Conservation (phyloP, 1,140 invertebrate genomes). For the Cardiocondyla obscurior region DNA sequence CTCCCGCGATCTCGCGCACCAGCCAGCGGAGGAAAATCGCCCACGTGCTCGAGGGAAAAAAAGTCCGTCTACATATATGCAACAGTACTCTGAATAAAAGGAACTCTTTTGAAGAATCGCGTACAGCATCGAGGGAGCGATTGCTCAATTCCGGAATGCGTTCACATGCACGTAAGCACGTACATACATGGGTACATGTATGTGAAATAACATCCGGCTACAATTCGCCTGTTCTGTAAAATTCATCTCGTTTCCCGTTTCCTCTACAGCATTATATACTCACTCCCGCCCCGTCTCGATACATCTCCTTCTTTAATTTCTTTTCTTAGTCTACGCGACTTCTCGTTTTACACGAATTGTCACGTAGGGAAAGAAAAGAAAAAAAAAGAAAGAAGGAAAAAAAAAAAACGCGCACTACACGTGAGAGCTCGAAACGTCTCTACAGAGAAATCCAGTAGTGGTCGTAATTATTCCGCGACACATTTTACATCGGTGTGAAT, state of each 20-base stretch:
- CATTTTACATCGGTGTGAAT: not conserved
- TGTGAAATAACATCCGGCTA: slow-evolving; percentile 33
- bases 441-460: slow-evolving; percentile 42
- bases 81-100: slow-evolving; percentile 54
- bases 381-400: too few species aligned
- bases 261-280: not conserved
- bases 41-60: slow-evolving; percentile 32
- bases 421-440: slow-evolving; percentile 17
- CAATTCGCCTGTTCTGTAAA: slow-evolving; percentile 25
- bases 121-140: slow-evolving; percentile 49
- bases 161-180: not conserved
- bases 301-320: not conserved
- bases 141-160: slow-evolving; percentile 50
- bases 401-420: too few species aligned
- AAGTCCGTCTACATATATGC: slow-evolving; percentile 22
- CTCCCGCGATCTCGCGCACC: not conserved
- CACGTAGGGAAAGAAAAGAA: slow-evolving; percentile 27
- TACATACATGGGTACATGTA: not conserved
- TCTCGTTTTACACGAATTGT: slow-evolving; percentile 1
- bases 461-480: not conserved
- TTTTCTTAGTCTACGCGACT: slow-evolving; percentile 5
- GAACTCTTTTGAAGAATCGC: slow-evolving; percentile 66
- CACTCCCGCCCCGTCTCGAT: not conserved
- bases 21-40: slow-evolving; percentile 52
- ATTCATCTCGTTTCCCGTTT: slow-evolving; percentile 25